Evolutionary conservation across 2,113 vertebrate genomes (phyloP), one percentile per base, ranked within the genome.

Genomic region (Psephotus haematonotus): DNA sequence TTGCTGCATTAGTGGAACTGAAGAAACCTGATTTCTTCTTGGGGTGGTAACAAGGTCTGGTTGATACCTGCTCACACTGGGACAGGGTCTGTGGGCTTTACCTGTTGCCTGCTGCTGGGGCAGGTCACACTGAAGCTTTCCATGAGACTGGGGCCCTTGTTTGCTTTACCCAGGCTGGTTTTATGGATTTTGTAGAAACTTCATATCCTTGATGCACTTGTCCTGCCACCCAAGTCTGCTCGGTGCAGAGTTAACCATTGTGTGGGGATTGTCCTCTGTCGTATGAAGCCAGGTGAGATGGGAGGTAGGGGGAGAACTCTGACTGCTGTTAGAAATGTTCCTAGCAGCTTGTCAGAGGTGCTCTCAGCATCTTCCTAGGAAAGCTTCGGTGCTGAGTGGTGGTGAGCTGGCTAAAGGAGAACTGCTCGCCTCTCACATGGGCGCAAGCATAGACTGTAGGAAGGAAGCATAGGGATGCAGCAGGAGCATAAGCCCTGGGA

Each of bases 221-320:
- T 50, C 53, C 60, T 69, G 53, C 46, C 7, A 18, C 10, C 33
- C 7, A 19, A 12, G 19, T 33, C 62, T 35, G 41, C 35, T 5
- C 9, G 4, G 6, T 52, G 62, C 0, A 1, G 39, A 35, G 68
- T 14, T 60, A 6, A 6, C n/a, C 39, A n/a, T 20, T 0, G 0
- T 1, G 1, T 8, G 12, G 12, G 39, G 44, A 19, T 75, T 19
- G 20, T 24, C 39, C 39, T 84, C 44, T 35, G 7, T 47, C 25
- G 50, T 60, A 20, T 68, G 63, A 69, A 69, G 47, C 41, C 55
- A 35, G 74, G 55, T 84, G 82, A 70, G 64, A 44, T n/a, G 44
- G 7, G 13, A 65, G 5, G 17, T 7, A 14, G 29, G 22, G 63
- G 25, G 12, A 31, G 22, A 50, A 17, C 72, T 49, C 12, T 35